Conservation (phyloP, 2,888 invertebrate genomes). For the Drosophila imparisetae region DNA sequence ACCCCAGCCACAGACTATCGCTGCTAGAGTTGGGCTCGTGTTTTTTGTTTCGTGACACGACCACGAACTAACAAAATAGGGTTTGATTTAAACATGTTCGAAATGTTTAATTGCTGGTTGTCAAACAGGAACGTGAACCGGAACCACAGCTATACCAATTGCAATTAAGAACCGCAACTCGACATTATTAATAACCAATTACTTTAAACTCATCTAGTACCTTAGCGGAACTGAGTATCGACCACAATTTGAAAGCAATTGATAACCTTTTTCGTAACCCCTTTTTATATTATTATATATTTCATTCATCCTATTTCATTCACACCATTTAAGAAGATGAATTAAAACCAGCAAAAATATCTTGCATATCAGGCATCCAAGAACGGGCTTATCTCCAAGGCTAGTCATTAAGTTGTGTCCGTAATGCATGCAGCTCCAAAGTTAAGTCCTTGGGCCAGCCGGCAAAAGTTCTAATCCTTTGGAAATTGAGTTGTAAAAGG, state of each 20-base stretch:
- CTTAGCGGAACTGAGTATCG: neutral
- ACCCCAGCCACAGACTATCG: slow-evolving; percentile 15
- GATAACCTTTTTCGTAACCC: neutral
- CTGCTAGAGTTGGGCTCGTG: neutral
- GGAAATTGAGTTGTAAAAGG: slow-evolving; percentile 59
- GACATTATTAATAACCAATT: neutral
- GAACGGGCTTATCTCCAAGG: neutral
- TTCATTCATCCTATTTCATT: neutral
- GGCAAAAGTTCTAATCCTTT: slow-evolving; percentile 54
- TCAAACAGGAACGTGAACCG: neutral
- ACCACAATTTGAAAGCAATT: neutral
- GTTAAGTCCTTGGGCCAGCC: slow-evolving; percentile 42
- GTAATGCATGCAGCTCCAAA: slow-evolving; percentile 23
- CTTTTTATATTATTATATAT: no score
- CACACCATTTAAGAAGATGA: neutral
- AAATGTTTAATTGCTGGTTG: neutral
- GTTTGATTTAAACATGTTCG: neutral
- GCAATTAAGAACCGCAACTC: neutral
- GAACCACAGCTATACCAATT: neutral
- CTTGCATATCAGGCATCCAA: neutral
- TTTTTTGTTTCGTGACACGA: slow-evolving; percentile 12
- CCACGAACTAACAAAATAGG: no score
- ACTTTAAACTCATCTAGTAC: neutral
- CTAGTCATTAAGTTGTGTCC: slow-evolving; percentile 19
- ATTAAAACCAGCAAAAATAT: neutral